Conservation (phyloP, 2,797 vertebrate species). For the Morus bassanus region DNA sequence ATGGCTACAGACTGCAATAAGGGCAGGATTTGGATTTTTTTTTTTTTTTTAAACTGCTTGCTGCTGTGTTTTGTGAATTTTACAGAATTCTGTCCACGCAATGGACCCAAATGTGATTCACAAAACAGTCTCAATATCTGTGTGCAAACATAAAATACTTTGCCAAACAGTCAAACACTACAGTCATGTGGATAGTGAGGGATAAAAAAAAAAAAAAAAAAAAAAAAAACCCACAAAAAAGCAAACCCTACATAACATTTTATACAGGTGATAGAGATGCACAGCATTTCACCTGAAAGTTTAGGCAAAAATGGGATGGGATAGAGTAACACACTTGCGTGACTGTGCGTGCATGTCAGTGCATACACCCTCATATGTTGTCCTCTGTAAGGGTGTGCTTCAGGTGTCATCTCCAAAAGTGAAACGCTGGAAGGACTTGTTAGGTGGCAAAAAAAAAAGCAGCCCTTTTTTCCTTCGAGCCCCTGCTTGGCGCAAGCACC, state of each 20-base stretch:
- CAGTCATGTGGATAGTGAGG: neutral
- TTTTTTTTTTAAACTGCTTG: neutral
- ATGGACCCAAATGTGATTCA: neutral
- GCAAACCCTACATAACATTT: neutral
- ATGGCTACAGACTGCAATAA: neutral
- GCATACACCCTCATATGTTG: fast-evolving
- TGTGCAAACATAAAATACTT: neutral
- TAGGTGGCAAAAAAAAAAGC: too few relatives aligned
- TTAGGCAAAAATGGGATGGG: neutral
- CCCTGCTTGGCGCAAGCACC: neutral
- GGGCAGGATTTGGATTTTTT: neutral
- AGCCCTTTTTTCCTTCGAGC: neutral
- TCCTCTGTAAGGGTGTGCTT: neutral
- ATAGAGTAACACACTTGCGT: neutral
- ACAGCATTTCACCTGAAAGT: neutral
- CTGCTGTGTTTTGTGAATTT: neutral
- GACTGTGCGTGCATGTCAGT: fast-evolving
- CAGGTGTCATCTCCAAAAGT: neutral
- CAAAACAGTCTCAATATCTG: neutral
- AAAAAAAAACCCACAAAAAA: neutral
- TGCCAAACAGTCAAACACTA: neutral
- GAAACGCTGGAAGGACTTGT: neutral
- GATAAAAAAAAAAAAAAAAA: neutral
- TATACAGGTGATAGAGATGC: neutral
- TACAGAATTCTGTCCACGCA: neutral